phyloP scores from a whole-genome alignment of 2,113 vertebrate species.

The Alces alces region DNA sequence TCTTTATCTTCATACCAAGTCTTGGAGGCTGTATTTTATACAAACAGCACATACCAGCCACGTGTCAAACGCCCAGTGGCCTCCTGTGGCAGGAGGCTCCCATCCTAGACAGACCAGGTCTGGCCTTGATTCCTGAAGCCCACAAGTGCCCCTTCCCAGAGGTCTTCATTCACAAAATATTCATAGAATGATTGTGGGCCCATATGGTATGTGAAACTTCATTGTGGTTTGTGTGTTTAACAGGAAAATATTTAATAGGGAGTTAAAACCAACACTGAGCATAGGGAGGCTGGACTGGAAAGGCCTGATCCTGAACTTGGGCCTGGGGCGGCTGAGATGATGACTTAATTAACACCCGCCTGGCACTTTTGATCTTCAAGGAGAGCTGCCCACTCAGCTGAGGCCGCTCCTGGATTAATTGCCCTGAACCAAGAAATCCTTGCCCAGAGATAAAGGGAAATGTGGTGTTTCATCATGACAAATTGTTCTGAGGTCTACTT shows the following conservation, averaged over 20 bases:
- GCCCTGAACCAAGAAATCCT: slow-evolving; percentile 48
- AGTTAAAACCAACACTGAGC: not conserved
- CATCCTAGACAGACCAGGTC: no score
- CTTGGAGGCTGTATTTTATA: no score
- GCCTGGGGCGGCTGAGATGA: not conserved
- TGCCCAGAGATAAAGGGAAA: slow-evolving; percentile 47
- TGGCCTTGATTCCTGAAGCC: not conserved
- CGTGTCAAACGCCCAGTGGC: fast-evolving
- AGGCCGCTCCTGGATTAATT: slow-evolving; percentile 12
- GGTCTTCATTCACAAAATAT: not conserved
- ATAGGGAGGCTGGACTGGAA: slow-evolving; percentile 42
- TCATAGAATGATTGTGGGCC: not conserved
- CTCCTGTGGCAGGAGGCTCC: not conserved
- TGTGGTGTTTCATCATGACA: slow-evolving; percentile 7
- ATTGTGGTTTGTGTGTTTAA: not conserved
- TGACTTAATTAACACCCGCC: slow-evolving; percentile 40
- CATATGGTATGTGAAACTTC: not conserved
- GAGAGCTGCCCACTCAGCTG: slow-evolving; percentile 5
- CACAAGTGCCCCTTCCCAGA: fast-evolving
- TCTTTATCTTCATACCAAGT: fast-evolving
- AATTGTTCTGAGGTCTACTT: slow-evolving; percentile 17
- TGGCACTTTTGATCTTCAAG: slow-evolving; percentile 55
- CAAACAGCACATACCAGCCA: fast-evolving
- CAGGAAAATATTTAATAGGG: not conserved
- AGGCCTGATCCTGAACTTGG: slow-evolving; percentile 2